Percentiles rank a stretch among this genome's conserved stretches.
Evolutionary conservation across 2,113 vertebrate species (phyloP).

Genomic region (Cyanoderma ruficeps): DNA sequence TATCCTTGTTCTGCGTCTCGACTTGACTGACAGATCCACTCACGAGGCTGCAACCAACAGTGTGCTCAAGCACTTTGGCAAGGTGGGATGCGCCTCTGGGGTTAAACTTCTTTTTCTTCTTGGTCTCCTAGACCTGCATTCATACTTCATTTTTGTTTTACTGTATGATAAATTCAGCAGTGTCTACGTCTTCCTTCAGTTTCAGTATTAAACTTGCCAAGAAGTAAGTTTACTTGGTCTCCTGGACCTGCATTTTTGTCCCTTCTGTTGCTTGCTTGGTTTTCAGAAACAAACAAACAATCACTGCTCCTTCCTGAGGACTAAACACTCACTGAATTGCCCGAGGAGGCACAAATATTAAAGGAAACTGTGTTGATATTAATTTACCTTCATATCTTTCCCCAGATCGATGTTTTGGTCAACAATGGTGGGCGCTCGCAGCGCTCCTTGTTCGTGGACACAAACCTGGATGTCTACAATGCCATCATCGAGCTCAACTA

Average conservation of each 20-base stretch:
- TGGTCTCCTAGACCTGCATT: background rate
- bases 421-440: conserved; percentile 92
- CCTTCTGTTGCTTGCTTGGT: background rate
- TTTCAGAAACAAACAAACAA: background rate
- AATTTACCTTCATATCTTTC: background rate
- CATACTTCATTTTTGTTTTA: background rate
- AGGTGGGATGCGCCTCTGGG: conserved; percentile 70
- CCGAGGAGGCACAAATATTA: background rate
- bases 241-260: background rate
- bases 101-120: background rate
- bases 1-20: conserved; percentile 89
- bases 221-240: background rate
- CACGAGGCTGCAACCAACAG: conserved; percentile 82
- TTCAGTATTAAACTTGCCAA: background rate
- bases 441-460: conserved; percentile 85
- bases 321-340: background rate
- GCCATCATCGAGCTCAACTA: conserved; percentile 91
- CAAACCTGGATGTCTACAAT: conserved; percentile 83
- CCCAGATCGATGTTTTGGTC: conserved; percentile 87
- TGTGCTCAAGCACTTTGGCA: conserved; percentile 87
- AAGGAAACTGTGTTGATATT: background rate
- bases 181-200: background rate
- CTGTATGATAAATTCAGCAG: background rate
- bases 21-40: conserved; percentile 81
- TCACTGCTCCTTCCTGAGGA: background rate